These are phyloP conservation scores for Apistogramma diplotaenia DNA, from an alignment of 2,113 vertebrate species.

Conservation along the genomic window DNA sequence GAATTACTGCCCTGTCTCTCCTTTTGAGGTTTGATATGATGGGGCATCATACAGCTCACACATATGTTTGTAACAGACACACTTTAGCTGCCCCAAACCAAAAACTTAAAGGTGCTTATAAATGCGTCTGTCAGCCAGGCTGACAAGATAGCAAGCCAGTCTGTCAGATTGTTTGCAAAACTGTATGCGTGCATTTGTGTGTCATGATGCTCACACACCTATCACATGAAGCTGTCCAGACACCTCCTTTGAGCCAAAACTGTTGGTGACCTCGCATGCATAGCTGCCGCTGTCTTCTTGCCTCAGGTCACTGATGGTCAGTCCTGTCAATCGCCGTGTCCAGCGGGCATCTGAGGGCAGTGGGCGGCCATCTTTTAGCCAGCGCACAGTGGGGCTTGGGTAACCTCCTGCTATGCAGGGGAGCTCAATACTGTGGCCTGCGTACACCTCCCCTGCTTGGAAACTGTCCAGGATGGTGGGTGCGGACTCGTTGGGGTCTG, in stretches of 20 bases:
- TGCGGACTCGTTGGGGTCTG: constrained; percentile 90
- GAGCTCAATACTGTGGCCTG: constrained; percentile 86
- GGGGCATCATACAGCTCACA: constrained; percentile 53
- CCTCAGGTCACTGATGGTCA: constrained; percentile 90
- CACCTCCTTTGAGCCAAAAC: constrained; percentile 94
- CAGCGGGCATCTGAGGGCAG: constrained; percentile 91
- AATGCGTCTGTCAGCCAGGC: constrained; percentile 33
- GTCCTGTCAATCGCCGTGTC: constrained; percentile 89
- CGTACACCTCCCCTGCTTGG: constrained; percentile 87
- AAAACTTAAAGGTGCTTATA: constrained; percentile 26
- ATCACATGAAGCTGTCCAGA: constrained; percentile 91
- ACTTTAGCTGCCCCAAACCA: constrained; percentile 57
- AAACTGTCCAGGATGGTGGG: constrained; percentile 95
- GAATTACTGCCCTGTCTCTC: constrained; percentile 59
- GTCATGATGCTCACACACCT: constrained; percentile 71
- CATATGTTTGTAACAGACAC: constrained; percentile 56
- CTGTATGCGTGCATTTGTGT: not conserved
- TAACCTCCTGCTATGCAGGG: constrained; percentile 94
- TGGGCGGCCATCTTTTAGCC: constrained; percentile 94
- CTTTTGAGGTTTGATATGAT: constrained; percentile 57
- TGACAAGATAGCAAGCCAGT: constrained; percentile 43
- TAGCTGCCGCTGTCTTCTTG: constrained; percentile 95
- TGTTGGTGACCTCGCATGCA: constrained; percentile 98
- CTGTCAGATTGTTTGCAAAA: constrained; percentile 30
- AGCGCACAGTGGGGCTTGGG: constrained; percentile 91